Conservation (phyloP, 2,113 vertebrate genomes). For the Echinops telfairi region DNA sequence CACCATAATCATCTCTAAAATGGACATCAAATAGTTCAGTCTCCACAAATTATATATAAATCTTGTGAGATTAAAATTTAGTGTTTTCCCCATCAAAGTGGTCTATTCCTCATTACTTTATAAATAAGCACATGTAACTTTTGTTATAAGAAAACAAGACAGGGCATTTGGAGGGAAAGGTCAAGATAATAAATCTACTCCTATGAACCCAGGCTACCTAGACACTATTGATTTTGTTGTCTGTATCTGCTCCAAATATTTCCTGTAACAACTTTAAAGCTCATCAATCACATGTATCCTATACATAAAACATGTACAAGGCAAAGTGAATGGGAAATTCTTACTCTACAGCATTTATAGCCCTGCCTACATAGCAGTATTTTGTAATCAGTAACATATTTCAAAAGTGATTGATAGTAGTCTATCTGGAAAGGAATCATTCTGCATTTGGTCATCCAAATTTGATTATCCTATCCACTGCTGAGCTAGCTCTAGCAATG, state of each 20-base stretch:
- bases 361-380: background rate
- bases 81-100: background rate
- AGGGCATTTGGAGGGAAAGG: conserved; percentile 23
- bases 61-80: conserved; percentile 30
- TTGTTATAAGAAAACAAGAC: conserved; percentile 35
- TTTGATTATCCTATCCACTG: background rate
- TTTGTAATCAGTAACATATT: conserved; percentile 32
- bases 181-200: conserved; percentile 64
- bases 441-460: background rate
- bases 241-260: conserved; percentile 56
- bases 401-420: conserved; percentile 14
- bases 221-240: conserved; percentile 52
- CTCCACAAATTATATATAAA: background rate
- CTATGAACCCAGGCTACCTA: background rate
- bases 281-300: conserved; percentile 49
- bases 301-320: conserved; percentile 55
- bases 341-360: conserved; percentile 21
- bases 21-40: background rate
- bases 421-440: background rate
- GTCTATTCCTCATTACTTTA: background rate
- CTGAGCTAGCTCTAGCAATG: background rate
- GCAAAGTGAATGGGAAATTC: conserved; percentile 41
- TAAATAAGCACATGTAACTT: conserved; percentile 49
- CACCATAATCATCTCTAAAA: background rate
- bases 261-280: conserved; percentile 64